Evolutionary conservation across 2,888 invertebrate species (phyloP).

Genomic region (Trichogramma evanescens): DNA sequence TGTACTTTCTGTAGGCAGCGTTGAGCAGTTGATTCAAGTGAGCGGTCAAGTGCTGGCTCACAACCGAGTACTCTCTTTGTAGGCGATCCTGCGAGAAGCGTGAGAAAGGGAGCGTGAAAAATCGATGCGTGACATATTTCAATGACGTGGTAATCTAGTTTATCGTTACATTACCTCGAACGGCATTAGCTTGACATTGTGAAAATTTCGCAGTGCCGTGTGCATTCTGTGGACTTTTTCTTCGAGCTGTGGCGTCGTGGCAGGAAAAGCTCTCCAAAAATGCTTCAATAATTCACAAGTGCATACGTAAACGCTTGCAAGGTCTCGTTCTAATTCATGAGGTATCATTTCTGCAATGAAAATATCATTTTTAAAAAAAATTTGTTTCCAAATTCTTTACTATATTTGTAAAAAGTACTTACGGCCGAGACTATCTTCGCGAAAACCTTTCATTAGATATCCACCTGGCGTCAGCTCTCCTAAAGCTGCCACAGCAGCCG

Average conservation of each 20-base stretch:
- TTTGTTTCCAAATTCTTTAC: background rate
- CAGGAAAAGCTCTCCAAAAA: conserved; percentile 92
- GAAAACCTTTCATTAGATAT: conserved; percentile 80
- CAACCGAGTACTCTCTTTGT: conserved; percentile 71
- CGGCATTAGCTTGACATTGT: conserved; percentile 76
- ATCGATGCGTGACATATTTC: background rate
- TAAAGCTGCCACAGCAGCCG: conserved; percentile 74
- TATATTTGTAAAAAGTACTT: conserved; percentile 40
- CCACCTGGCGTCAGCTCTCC: conserved; percentile 89
- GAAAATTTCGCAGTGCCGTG: conserved; percentile 80
- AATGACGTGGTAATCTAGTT: conserved; percentile 3
- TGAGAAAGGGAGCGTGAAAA: background rate
- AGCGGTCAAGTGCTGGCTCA: conserved; percentile 72
- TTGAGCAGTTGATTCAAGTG: conserved; percentile 84
- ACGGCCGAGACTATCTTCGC: conserved; percentile 73
- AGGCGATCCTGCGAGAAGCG: conserved; percentile 62
- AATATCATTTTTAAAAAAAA: background rate
- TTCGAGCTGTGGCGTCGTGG: conserved; percentile 66
- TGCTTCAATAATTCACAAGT: conserved; percentile 84
- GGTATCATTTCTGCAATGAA: conserved; percentile 70
- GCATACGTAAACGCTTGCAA: conserved; percentile 78
- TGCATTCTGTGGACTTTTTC: conserved; percentile 81
- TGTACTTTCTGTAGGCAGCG: conserved; percentile 79
- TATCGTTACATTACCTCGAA: conserved; percentile 62
- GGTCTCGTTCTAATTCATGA: conserved; percentile 72